Percentiles rank a stretch among this genome's conserved stretches.
Evolutionary conservation across 2,888 invertebrate species (phyloP).

Genomic region (Aphidoletes aphidimyza): DNA sequence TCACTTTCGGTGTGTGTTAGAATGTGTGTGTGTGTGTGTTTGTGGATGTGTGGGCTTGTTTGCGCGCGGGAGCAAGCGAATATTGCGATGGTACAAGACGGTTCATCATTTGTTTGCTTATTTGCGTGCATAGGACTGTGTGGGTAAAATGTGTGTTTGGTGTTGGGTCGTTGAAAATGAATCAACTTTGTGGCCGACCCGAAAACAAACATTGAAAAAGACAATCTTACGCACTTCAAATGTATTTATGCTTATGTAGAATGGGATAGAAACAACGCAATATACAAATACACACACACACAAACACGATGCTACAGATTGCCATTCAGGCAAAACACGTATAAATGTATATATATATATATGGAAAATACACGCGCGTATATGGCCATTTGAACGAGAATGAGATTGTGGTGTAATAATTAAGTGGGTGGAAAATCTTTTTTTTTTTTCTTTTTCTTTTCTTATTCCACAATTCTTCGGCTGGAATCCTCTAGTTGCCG

Average conservation of each 20-base stretch:
- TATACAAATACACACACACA: background rate
- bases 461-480: conserved; percentile 5
- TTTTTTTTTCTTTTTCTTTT: background rate
- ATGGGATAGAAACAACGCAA: conserved; percentile 45
- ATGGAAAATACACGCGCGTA: background rate
- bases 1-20: no score
- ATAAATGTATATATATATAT: background rate
- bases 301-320: background rate
- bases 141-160: background rate
- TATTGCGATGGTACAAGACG: conserved; percentile 5
- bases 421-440: conserved; percentile 42
- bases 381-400: conserved; percentile 10
- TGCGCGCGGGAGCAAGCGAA: background rate
- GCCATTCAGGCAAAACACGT: no score
- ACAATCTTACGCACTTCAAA: conserved; percentile 51
- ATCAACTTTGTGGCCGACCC: conserved; percentile 37
- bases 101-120: conserved; percentile 26
- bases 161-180: conserved; percentile 35
- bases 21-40: no score
- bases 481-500: conserved; percentile 23
- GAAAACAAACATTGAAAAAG: conserved; percentile 51
- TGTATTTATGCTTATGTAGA: conserved; percentile 38
- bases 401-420: conserved; percentile 51
- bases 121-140: conserved; percentile 9
- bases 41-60: no score